A percentile compares a stretch with the other conserved stretches of the same genome.
Conservation (phyloP, 2,797 vertebrate species). For the Spizella passerina region DNA sequence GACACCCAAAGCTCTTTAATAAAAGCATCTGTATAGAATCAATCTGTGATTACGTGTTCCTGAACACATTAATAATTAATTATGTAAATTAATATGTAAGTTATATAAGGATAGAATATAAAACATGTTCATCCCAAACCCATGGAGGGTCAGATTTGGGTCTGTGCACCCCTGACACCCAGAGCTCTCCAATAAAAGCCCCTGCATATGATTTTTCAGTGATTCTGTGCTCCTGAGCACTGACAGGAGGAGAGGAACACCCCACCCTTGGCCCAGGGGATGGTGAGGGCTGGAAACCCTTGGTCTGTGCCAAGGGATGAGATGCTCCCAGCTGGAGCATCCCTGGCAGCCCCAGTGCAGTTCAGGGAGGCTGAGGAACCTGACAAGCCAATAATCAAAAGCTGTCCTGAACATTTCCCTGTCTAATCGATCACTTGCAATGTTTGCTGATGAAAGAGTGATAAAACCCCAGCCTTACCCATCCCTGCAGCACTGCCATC, state of each 20-base stretch:
- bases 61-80: too few relatives aligned
- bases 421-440: conserved; percentile 28
- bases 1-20: too few relatives aligned
- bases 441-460: not conserved
- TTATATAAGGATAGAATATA: too few relatives aligned
- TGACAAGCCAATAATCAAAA: not conserved
- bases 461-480: not conserved
- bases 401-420: not conserved
- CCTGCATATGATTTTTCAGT: too few relatives aligned
- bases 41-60: too few relatives aligned
- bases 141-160: too few relatives aligned
- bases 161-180: too few relatives aligned
- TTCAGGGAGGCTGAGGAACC: not conserved
- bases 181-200: too few relatives aligned
- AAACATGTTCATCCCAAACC: too few relatives aligned
- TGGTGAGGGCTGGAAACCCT: not conserved
- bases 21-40: too few relatives aligned
- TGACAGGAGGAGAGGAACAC: fast-evolving
- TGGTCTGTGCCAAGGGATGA: not conserved
- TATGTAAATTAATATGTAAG: too few relatives aligned
- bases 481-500: not conserved
- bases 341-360: not conserved
- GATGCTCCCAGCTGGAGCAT: not conserved
- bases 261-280: fast-evolving
- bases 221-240: too few relatives aligned